phyloP scores from a whole-genome alignment of 2,797 vertebrate species.

The Strix occidentalis region DNA sequence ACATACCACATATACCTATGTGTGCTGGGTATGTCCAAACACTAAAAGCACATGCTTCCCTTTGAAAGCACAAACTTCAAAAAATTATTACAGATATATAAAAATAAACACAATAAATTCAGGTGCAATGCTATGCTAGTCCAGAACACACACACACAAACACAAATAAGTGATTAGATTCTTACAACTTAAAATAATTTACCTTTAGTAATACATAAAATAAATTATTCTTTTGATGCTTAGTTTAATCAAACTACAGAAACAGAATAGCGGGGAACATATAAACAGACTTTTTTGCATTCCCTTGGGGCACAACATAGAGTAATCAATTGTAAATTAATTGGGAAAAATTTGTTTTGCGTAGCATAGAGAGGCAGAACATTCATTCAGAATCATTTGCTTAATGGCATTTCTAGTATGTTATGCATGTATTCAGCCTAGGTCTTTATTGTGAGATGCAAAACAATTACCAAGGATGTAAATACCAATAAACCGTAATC shows the following conservation, averaged over 20 bases:
- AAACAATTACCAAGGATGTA: constrained; percentile 68
- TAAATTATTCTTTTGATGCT: not conserved
- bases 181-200: not conserved
- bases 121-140: not conserved
- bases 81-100: not conserved
- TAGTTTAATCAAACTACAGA: constrained; percentile 56
- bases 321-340: constrained; percentile 78
- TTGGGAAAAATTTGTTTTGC: constrained; percentile 70
- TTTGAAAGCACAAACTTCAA: not conserved
- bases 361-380: constrained; percentile 64
- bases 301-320: constrained; percentile 65
- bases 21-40: not conserved
- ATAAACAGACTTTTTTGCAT: constrained; percentile 5
- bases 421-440: constrained; percentile 69
- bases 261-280: constrained; percentile 31
- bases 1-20: not conserved
- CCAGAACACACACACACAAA: not conserved
- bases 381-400: constrained; percentile 72
- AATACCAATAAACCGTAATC: constrained; percentile 64
- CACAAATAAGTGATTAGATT: not conserved
- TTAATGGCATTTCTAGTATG: constrained; percentile 75
- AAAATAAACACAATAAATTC: not conserved
- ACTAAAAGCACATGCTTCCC: not conserved
- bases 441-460: constrained; percentile 67
- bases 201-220: not conserved